Evolutionary conservation across 2,888 invertebrate genomes (phyloP).

Genomic region (Lucinisca nassula): DNA sequence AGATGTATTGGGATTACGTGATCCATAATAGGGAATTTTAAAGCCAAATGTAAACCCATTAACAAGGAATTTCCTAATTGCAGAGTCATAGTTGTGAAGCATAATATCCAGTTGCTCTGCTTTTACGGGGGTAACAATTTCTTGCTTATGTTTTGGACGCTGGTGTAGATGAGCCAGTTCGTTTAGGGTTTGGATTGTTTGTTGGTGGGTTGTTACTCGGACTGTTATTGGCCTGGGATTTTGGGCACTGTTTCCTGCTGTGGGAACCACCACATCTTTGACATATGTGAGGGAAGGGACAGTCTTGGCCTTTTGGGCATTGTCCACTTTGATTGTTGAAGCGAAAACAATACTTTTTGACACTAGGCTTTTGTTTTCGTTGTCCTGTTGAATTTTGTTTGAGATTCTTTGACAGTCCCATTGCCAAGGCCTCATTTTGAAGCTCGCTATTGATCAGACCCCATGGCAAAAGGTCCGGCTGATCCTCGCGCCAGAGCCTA

Average conservation of each 20-base stretch:
- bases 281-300: constrained; percentile 16
- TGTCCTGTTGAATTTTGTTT: not conserved
- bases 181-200: not conserved
- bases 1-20: not conserved
- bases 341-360: constrained; percentile 9
- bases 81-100: constrained; percentile 21
- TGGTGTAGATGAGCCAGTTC: not conserved
- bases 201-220: not conserved
- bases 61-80: constrained; percentile 18
- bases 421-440: constrained; percentile 14
- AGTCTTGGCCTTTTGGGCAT: constrained; percentile 2
- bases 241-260: not conserved
- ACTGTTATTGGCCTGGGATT: not conserved
- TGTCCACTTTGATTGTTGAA: constrained; percentile 21
- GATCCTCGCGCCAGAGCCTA: not conserved
- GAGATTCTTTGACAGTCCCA: not conserved
- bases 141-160: not conserved
- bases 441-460: not conserved
- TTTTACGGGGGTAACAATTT: constrained; percentile 36
- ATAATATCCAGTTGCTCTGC: not conserved
- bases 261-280: constrained; percentile 19
- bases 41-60: constrained; percentile 40
- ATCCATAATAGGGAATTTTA: constrained; percentile 38
- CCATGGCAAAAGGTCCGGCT: not conserved
- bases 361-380: not conserved